phyloP scores from a whole-genome alignment of 1,140 invertebrate species.

The Asbolus verrucosus region DNA sequence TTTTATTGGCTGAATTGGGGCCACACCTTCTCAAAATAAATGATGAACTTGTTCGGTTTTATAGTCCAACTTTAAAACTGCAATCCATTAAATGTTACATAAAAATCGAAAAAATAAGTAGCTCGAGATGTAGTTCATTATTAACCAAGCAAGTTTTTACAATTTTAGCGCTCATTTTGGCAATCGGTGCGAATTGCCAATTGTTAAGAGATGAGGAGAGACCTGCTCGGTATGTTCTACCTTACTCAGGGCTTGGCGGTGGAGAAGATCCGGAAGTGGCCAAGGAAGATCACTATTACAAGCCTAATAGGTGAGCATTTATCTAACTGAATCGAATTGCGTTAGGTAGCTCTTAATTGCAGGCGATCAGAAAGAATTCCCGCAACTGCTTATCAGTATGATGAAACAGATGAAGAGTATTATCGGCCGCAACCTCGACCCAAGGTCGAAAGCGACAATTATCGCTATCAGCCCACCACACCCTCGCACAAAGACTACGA shows the following conservation, averaged over 20 bases:
- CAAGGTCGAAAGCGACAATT: constrained; percentile 18
- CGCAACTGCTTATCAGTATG: constrained; percentile 31
- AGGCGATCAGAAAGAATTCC: constrained; percentile 10
- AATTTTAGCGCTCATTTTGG: constrained; percentile 11
- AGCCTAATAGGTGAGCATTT: background rate
- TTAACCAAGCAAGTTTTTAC: no score
- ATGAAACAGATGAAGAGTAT: constrained; percentile 25
- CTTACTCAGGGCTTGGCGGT: constrained; percentile 1
- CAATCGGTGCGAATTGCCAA: constrained; percentile 1
- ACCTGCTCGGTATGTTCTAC: background rate
- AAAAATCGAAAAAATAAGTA: no score
- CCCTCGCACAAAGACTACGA: constrained; percentile 39
- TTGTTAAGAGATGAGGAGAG: constrained; percentile 20
- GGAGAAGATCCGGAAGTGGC: constrained; percentile 13
- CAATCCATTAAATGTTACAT: constrained; percentile 1
- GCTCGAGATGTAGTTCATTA: no score
- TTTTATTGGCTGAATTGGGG: constrained; percentile 13
- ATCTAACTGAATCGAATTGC: background rate
- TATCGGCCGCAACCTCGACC: constrained; percentile 12
- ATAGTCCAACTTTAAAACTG: no score
- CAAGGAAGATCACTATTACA: constrained; percentile 15
- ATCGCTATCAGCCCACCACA: constrained; percentile 1
- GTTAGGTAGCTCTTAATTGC: background rate
- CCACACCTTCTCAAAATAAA: constrained; percentile 4
- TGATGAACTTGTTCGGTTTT: constrained; percentile 11